Conservation (phyloP, 2,888 invertebrate species). For the Heteromyza rotundicornis region DNA sequence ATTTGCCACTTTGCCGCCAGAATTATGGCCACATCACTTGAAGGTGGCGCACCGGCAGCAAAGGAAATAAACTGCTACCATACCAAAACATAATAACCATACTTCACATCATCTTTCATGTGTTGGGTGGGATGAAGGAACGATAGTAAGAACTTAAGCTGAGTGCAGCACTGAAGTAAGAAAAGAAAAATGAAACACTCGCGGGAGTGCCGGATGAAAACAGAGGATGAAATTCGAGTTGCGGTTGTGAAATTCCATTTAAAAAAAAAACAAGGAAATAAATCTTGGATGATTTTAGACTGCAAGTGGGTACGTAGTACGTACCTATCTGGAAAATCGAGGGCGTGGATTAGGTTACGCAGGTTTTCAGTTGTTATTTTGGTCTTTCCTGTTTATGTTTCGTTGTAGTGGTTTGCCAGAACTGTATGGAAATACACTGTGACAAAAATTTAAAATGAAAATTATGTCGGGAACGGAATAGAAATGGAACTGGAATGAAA, state of each 20-base stretch:
- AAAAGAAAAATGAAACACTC: not conserved
- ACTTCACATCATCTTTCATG: not conserved
- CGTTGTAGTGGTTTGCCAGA: too few relatives aligned
- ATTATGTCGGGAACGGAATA: too few relatives aligned
- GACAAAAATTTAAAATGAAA: too few relatives aligned
- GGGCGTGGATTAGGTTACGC: too few relatives aligned
- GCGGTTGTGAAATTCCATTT: not conserved
- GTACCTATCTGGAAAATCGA: too few relatives aligned
- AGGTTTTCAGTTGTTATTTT: too few relatives aligned
- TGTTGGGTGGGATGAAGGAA: not conserved
- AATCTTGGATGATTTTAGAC: not conserved
- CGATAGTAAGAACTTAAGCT: not conserved
- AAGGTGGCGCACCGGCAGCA: slow-evolving; percentile 20
- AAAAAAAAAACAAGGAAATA: not conserved
- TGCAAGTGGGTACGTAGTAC: too few relatives aligned
- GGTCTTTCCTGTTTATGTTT: too few relatives aligned
- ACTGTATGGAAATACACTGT: too few relatives aligned
- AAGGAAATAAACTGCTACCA: slow-evolving; percentile 15
- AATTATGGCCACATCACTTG: not conserved
- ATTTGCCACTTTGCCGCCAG: slow-evolving; percentile 28
- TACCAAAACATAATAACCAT: slow-evolving; percentile 8
- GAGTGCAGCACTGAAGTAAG: not conserved
- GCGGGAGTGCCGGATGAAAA: not conserved
- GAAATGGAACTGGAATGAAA: too few relatives aligned
- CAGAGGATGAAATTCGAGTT: not conserved